A percentile compares a stretch with the other conserved stretches of the same genome.
phyloP scores from a whole-genome alignment of 2,797 vertebrate species.

The Megaceryle alcyon region DNA sequence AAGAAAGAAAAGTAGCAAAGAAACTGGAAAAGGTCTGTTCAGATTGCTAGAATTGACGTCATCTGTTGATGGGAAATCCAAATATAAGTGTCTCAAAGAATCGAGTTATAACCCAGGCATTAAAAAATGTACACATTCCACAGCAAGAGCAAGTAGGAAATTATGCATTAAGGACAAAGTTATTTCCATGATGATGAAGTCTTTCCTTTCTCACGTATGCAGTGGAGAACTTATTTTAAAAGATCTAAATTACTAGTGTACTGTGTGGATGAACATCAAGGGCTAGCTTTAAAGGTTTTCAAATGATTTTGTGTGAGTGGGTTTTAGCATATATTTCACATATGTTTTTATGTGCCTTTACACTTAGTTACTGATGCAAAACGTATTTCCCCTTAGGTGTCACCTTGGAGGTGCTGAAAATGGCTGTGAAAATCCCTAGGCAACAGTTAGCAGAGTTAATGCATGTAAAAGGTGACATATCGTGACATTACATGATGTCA shows the following conservation, averaged over 20 bases:
- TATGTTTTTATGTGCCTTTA: background rate
- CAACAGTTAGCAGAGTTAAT: background rate
- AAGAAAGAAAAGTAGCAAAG: background rate
- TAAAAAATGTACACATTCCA: background rate
- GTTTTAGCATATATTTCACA: background rate
- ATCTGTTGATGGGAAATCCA: background rate
- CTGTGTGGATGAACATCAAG: background rate
- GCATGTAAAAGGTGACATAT: conserved; percentile 12
- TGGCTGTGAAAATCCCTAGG: conserved; percentile 19
- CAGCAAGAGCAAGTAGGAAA: background rate
- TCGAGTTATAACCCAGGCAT: background rate
- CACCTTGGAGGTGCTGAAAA: conserved; percentile 39
- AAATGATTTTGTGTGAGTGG: background rate
- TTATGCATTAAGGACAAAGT: background rate
- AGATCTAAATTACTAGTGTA: background rate
- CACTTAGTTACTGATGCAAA: background rate
- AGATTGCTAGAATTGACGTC: background rate
- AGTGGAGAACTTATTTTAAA: background rate
- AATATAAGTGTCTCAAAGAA: background rate
- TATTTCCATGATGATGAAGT: background rate
- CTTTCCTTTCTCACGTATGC: background rate
- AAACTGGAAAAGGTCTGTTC: background rate
- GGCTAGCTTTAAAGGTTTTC: background rate
- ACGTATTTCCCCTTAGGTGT: background rate
- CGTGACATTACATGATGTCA: background rate